phyloP scores from a whole-genome alignment of 64 coral and sea anemone genomes.

The Acropora tenuis region DNA sequence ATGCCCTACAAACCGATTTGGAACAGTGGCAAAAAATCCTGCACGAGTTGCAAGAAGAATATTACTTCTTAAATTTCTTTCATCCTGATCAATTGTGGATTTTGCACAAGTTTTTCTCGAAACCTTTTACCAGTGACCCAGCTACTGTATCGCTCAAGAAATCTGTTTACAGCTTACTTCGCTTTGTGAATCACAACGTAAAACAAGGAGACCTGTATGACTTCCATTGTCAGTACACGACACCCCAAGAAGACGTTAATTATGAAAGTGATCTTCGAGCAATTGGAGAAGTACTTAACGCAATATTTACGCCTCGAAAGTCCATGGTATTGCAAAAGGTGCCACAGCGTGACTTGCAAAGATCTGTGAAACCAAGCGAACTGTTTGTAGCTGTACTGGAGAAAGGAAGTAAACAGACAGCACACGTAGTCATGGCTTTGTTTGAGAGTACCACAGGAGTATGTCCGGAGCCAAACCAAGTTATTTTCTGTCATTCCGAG shows the following conservation, averaged over 20 bases:
- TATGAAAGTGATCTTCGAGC: constrained; percentile 48
- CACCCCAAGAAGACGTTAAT: constrained; percentile 19
- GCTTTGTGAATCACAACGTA: constrained; percentile 58
- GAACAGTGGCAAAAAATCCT: constrained; percentile 63
- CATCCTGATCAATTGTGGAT: constrained; percentile 84
- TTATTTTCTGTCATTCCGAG: constrained; percentile 84
- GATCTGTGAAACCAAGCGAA: constrained; percentile 72
- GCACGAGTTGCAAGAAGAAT: constrained; percentile 5
- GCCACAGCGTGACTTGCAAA: background rate
- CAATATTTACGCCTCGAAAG: constrained; percentile 38
- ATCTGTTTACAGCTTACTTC: constrained; percentile 58
- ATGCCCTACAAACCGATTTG: constrained; percentile 41
- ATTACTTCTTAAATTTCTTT: constrained; percentile 85
- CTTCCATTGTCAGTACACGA: constrained; percentile 26
- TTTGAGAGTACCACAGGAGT: constrained; percentile 64
- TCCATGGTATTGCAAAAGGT: background rate
- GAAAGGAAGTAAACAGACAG: constrained; percentile 69
- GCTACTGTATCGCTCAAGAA: background rate
- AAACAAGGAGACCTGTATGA: constrained; percentile 26
- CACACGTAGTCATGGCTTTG: constrained; percentile 82
- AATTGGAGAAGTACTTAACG: constrained; percentile 59
- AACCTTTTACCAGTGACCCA: background rate
- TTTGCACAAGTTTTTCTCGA: constrained; percentile 24
- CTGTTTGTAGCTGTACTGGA: constrained; percentile 88
- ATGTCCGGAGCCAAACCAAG: constrained; percentile 78